Evolutionary conservation across 2,113 vertebrate genomes (phyloP).

Genomic region (Anas platyrhynchos): DNA sequence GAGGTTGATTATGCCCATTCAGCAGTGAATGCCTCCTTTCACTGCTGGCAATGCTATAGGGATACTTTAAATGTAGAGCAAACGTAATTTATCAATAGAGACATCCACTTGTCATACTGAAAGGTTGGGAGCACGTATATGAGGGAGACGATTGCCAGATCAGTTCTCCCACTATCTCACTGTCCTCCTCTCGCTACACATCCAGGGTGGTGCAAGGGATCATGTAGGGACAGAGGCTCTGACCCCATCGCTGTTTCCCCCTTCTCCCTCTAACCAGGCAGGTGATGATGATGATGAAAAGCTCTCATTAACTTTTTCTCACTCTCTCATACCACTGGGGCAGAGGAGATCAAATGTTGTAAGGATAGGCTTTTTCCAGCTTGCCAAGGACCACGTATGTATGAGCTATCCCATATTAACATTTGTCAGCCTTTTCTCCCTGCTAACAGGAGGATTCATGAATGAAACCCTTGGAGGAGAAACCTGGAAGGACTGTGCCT

Average conservation of each 20-base stretch:
- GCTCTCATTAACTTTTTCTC: neutral
- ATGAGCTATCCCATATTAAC: neutral
- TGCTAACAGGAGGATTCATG: neutral
- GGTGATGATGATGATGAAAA: neutral
- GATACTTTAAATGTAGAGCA: neutral
- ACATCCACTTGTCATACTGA: neutral
- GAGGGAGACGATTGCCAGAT: neutral
- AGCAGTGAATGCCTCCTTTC: neutral
- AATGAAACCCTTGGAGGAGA: neutral
- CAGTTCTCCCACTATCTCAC: accelerated
- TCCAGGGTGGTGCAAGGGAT: accelerated
- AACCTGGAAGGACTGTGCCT: neutral
- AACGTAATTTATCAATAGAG: neutral
- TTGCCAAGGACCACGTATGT: neutral
- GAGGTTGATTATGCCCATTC: neutral
- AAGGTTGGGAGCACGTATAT: neutral
- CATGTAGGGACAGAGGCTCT: neutral
- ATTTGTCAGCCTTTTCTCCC: neutral
- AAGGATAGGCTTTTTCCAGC: neutral
- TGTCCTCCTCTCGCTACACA: neutral
- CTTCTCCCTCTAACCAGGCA: neutral
- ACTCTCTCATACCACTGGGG: neutral
- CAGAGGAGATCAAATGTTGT: neutral
- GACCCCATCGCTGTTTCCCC: accelerated
- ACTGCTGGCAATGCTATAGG: neutral